Conservation (phyloP, 2,113 vertebrate genomes). For the Ardeotis arabs region DNA sequence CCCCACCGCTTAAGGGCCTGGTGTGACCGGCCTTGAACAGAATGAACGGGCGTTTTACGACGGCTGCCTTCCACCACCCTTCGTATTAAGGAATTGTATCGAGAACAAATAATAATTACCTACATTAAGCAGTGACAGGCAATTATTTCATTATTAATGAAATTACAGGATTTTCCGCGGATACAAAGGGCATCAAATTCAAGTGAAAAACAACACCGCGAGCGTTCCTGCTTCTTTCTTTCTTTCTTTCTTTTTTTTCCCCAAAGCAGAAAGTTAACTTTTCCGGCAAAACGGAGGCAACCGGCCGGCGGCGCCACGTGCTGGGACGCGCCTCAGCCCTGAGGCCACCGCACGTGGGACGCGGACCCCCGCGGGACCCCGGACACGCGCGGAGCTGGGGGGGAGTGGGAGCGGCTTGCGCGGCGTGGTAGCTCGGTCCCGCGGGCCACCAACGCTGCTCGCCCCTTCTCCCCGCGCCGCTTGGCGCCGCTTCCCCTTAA, state of each 20-base stretch:
- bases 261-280: conserved; percentile 3
- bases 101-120: conserved; percentile 7
- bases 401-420: too few relatives aligned
- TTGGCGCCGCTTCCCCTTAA: too few relatives aligned
- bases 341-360: background rate
- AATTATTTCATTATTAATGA: background rate
- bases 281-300: background rate
- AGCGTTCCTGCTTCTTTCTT: background rate
- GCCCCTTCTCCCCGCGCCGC: background rate
- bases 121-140: background rate
- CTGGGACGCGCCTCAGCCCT: background rate
- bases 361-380: too few relatives aligned
- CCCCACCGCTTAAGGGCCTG: background rate
- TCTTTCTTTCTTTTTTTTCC: background rate
- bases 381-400: too few relatives aligned
- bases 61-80: background rate
- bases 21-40: background rate
- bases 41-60: background rate
- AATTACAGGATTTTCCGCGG: background rate
- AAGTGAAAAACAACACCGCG: background rate
- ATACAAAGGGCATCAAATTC: background rate
- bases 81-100: background rate
- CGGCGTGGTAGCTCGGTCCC: too few relatives aligned
- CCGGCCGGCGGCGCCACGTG: background rate
- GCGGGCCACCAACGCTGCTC: too few relatives aligned